These are phyloP conservation scores for Cyclophora punctaria DNA, from an alignment of 2,888 invertebrate species.

Conservation along the genomic window DNA sequence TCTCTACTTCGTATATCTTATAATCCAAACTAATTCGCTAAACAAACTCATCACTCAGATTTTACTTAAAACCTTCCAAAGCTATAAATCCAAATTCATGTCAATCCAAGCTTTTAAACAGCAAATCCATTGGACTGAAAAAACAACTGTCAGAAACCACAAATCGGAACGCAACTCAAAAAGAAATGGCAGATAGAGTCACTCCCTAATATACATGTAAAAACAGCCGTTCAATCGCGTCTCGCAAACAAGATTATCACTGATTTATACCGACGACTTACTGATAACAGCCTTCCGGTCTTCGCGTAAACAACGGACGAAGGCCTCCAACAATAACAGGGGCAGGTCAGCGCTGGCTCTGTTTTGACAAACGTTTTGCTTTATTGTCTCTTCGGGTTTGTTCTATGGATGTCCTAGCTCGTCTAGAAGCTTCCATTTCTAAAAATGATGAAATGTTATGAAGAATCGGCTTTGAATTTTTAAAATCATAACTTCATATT, in stretches of 20 bases:
- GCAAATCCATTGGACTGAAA: not conserved
- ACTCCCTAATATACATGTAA: conserved; percentile 27
- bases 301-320: conserved; percentile 51
- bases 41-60: no score
- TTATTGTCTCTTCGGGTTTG: conserved; percentile 16
- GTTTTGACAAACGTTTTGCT: conserved; percentile 13
- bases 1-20: no score
- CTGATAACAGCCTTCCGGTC: conserved; percentile 53
- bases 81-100: not conserved
- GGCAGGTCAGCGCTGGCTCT: conserved; percentile 19
- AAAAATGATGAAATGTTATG: no score
- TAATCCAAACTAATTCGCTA: no score
- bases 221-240: conserved; percentile 42
- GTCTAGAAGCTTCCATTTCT: no score
- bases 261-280: conserved; percentile 53
- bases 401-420: no score
- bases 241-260: conserved; percentile 52
- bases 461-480: no score
- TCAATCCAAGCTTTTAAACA: not conserved
- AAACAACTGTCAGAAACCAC: not conserved
- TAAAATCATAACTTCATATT: no score
- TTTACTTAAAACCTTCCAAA: conserved; percentile 3
- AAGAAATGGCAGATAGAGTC: conserved; percentile 15
- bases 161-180: conserved; percentile 6
- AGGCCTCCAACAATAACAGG: conserved; percentile 29